Base-by-base conservation (phyloP, 2,888 invertebrate genomes). In the Monopis laevigella region DNA sequence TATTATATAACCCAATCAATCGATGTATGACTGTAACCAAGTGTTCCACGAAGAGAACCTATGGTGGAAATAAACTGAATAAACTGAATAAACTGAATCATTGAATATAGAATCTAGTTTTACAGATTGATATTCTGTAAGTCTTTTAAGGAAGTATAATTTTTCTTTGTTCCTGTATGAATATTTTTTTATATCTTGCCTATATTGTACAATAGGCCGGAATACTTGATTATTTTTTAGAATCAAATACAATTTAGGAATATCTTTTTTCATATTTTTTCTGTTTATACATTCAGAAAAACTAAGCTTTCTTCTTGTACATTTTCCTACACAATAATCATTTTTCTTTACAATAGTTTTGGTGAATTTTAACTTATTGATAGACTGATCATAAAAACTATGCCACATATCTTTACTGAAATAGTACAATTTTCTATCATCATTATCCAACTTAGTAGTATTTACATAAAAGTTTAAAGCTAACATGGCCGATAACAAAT, bases 341-440 rank as follows among this genome's bases (percentile, higher is more conserved):
- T 65, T 54, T 54, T 46, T 59, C 53, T 65, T 75, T 27, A 51
- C 53, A 38, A 81, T 54, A 21, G 63, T 50, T 50, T 61, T 66
- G 5, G 53, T 53, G n/a, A 52, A 54, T 16, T 70, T 42, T 64
- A 80, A 62, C 41, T 59, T 56, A 7, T 59, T 56, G 24, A 81
- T 53, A 43, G 66, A 62, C 48, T 58, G 66, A 40, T 80, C 74
- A 53, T 69, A 75, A 49, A 67, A 74, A 45, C 73, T 67, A 50
- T 82, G 81, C 82, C 82, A 82, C 28, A 71, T 56, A 35, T 55
- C 49, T 58, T 74, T 80, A 59, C 64, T 65, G 52, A 75, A 80
- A 47, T 59, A 82, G 56, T 68, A 56, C 19, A 81, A 58, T 52
- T 71, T 75, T 46, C 74, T 65, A 52, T 80, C 74, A 55, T 81